These are phyloP conservation scores for Odocoileus virginianus DNA, from an alignment of 2,113 vertebrate genomes.

Conservation along the genomic window DNA sequence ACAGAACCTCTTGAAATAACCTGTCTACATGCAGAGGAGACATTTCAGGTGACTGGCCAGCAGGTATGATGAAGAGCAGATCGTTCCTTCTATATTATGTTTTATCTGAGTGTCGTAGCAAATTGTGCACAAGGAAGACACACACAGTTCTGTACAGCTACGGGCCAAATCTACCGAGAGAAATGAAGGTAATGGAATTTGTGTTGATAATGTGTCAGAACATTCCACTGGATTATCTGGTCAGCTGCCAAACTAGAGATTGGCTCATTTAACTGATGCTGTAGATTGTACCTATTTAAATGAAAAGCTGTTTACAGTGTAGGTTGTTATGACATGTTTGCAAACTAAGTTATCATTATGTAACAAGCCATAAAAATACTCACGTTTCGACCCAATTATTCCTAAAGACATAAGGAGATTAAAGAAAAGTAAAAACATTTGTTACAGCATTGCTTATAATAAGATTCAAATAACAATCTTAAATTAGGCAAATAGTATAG, in stretches of 20 bases:
- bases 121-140: background rate
- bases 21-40: conserved; percentile 96
- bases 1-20: conserved; percentile 97
- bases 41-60: conserved; percentile 96
- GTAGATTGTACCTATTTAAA: background rate
- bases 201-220: background rate
- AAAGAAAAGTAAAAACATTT: background rate
- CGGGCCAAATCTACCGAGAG: background rate
- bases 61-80: conserved; percentile 85
- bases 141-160: background rate
- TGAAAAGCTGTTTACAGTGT: conserved; percentile 1
- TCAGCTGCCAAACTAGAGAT: background rate
- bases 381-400: background rate
- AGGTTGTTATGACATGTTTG: background rate
- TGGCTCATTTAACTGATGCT: background rate
- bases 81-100: background rate
- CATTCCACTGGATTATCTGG: background rate
- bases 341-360: background rate
- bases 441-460: background rate
- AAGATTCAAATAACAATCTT: background rate
- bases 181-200: background rate
- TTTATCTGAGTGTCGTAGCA: background rate
- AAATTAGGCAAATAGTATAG: background rate
- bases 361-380: background rate
- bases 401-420: conserved; percentile 2